Base-by-base conservation (phyloP, 2,113 vertebrate genomes). In the Xenopus borealis region DNA sequence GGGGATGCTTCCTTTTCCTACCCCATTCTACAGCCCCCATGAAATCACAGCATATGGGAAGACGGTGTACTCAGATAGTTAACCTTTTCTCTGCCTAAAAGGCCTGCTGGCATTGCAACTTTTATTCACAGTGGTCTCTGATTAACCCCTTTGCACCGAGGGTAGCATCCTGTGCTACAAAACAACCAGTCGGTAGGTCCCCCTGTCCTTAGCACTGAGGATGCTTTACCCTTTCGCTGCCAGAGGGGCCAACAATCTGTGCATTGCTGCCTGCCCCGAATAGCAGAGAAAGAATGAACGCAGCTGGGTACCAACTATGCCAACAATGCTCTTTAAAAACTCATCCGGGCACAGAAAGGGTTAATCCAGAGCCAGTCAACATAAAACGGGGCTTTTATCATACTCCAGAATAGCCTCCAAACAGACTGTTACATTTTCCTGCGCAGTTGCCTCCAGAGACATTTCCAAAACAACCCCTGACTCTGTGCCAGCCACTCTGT, bases 331-430 rank as follows among this genome's bases (percentile, higher is more conserved):
- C n/a, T 69, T 65, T 57, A 61, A 76, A 40, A 12, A 23, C 52
- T 66, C 46, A 19, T 63, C 73, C 73, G 23, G 73, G 73, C 72
- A 69, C 66, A 44, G 27, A 52, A 40, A 0, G 61, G 66, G 45
- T 76, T 69, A 76, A 69, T 40, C 7, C 66, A 69, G 66, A 62
- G 20, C 44, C 66, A 52, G 33, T 40, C 33, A 6, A 40, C 5
- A 40, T 6, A 40, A 40, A 40, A 50, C 7, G 61, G 46, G 57
- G 12, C 13, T 72, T 66, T 59, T 66, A 62, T n/a, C 12, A 14
- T 47, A 47, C 57, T 69, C 64, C 64, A 46, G 57, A 69, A 52
- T 53, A 59, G 66, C 72, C 23, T 53, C 63, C 7, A 55, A n/a
- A 17, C 53, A 55, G 7, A n/a, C 17, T 9, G 17, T 16, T 16